Evolutionary conservation across 2,888 invertebrate genomes (phyloP).

Genomic region (Cylloceria caligata): DNA sequence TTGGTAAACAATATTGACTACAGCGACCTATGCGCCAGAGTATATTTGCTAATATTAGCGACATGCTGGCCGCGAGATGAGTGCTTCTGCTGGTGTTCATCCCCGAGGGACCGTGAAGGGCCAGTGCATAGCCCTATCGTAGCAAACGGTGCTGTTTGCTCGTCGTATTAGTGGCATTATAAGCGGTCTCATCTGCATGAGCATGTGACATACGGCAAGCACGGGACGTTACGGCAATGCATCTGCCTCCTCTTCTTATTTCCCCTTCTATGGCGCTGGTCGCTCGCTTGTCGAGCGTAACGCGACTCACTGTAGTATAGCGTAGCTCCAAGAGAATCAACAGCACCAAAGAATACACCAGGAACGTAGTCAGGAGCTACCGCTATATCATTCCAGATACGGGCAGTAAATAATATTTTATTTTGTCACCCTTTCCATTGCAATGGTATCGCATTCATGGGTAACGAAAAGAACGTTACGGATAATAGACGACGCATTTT

Average conservation of each 20-base stretch:
- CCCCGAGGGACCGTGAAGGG: conserved; percentile 55
- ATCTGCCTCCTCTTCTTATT: conserved; percentile 76
- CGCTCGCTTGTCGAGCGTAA: conserved; percentile 59
- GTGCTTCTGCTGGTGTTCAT: conserved; percentile 21
- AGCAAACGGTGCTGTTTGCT: conserved; percentile 72
- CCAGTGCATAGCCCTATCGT: conserved; percentile 53
- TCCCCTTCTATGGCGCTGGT: conserved; percentile 61
- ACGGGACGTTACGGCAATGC: conserved; percentile 73
- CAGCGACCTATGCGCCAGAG: conserved; percentile 17
- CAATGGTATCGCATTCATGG: neutral
- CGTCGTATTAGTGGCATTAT: conserved; percentile 77
- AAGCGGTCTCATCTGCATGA: conserved; percentile 79
- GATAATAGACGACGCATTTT: neutral
- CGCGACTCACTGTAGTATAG: conserved; percentile 44
- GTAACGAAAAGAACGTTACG: neutral
- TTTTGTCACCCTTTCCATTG: neutral
- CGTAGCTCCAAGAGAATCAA: conserved; percentile 26
- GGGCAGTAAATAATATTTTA: conserved; percentile 9
- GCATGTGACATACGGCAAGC: conserved; percentile 80
- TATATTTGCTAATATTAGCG: conserved; percentile 66
- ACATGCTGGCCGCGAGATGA: conserved; percentile 64
- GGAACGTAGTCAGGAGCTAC: conserved; percentile 42
- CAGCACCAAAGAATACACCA: conserved; percentile 42
- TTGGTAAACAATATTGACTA: conserved; percentile 59
- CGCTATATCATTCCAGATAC: neutral